Conservation (phyloP, 2,113 vertebrate species). For the Trachemys scripta region DNA sequence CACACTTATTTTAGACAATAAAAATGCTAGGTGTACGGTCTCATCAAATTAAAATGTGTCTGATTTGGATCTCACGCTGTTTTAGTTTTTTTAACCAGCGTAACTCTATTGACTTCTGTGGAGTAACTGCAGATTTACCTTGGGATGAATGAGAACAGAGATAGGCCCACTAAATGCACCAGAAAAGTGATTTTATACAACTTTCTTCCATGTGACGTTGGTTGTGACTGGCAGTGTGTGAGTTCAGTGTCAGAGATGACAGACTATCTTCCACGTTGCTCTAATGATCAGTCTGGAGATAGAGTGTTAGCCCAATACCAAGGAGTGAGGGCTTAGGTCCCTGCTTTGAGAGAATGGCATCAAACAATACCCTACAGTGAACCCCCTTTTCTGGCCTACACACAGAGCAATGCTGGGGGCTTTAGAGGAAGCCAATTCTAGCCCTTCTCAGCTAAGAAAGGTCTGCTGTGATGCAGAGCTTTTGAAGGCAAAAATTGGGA, state of each 20-base stretch:
- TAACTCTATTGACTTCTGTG: not conserved
- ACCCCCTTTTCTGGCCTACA: not conserved
- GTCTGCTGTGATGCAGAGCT: not conserved
- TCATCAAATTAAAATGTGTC: not conserved
- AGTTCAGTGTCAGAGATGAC: not conserved
- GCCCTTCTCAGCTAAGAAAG: not conserved
- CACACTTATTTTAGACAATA: not conserved
- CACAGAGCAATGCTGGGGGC: not conserved
- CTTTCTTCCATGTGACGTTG: not conserved
- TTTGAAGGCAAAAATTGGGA: not conserved
- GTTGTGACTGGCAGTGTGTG: not conserved
- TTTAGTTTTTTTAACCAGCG: not conserved
- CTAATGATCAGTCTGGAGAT: not conserved
- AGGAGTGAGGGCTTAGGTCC: not conserved
- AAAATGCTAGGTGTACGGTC: not conserved
- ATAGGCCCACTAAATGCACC: not conserved
- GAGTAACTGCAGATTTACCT: not conserved
- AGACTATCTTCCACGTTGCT: not conserved
- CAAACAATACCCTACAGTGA: not conserved
- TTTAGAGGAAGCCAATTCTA: not conserved
- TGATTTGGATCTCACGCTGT: not conserved
- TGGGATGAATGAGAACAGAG: not conserved
- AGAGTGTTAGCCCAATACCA: not conserved
- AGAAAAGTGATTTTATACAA: not conserved
- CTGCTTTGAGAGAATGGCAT: not conserved